phyloP scores from a whole-genome alignment of 1,140 invertebrate species.

The Anastrepha obliqua region DNA sequence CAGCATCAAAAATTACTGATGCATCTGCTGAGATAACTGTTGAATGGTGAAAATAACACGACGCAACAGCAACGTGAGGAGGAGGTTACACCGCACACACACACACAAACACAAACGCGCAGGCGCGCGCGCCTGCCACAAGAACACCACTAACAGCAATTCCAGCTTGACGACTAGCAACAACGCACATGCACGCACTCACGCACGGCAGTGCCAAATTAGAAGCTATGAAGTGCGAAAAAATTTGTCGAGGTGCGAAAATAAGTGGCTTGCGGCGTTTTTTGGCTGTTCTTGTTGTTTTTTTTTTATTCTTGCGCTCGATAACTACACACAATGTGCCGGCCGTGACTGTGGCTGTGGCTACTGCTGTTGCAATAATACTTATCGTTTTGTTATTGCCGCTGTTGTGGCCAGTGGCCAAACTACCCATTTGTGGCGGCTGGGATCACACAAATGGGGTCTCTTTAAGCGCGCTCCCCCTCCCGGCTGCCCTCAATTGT shows the following conservation, averaged over 20 bases:
- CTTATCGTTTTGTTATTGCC: conserved; percentile 3
- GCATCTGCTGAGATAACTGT: conserved; percentile 26
- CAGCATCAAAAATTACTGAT: conserved; percentile 32
- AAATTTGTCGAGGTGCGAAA: conserved; percentile 74
- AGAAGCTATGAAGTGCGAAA: conserved; percentile 67
- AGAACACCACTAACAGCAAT: background rate
- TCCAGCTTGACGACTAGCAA: background rate
- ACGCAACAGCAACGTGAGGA: conserved; percentile 17
- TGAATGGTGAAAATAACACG: conserved; percentile 36
- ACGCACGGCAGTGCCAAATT: conserved; percentile 54
- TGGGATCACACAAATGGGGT: background rate
- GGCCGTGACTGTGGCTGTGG: background rate
- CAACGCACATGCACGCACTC: background rate
- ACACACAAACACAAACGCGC: too few species aligned
- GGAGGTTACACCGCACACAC: background rate
- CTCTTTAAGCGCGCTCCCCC: background rate
- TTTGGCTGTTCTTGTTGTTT: background rate
- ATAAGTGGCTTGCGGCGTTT: conserved; percentile 65
- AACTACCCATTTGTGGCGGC: conserved; percentile 24
- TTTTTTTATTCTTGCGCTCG: too few species aligned
- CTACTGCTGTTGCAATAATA: conserved; percentile 35
- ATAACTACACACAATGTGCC: background rate
- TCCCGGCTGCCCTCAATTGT: background rate
- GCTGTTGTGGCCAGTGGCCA: conserved; percentile 26
- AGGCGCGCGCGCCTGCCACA: background rate